Evolutionary conservation across 2,113 vertebrate species (phyloP).

Genomic region (Sturnus vulgaris): DNA sequence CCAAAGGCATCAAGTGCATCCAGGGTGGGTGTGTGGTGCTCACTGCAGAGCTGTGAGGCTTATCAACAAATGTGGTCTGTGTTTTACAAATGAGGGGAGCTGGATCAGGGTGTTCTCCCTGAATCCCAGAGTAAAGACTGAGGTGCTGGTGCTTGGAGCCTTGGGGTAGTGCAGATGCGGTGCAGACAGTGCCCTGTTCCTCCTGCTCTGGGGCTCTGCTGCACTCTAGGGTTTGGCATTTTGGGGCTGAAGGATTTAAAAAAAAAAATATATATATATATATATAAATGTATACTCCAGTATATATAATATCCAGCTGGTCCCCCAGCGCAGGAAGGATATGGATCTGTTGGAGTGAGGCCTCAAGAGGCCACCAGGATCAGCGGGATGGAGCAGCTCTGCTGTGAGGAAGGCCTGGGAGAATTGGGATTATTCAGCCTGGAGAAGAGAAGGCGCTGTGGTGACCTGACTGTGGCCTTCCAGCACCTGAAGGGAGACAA

Average conservation of each 20-base stretch:
- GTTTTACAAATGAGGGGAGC: background rate
- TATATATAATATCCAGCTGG: background rate
- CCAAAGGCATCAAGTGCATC: background rate
- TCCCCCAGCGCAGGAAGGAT: background rate
- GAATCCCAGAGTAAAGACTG: background rate
- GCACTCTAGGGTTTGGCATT: background rate
- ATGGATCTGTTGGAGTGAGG: background rate
- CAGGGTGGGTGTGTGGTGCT: accelerated
- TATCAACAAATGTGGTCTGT: accelerated
- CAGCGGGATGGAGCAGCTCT: background rate
- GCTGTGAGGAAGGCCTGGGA: background rate
- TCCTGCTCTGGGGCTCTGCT: background rate
- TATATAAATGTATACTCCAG: background rate
- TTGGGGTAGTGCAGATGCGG: background rate
- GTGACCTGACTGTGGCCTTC: background rate
- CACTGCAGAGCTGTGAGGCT: background rate
- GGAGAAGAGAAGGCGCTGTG: background rate
- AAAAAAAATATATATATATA: no score
- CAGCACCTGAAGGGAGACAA: background rate
- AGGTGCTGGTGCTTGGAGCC: accelerated
- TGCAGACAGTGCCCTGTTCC: background rate
- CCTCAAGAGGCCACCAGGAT: background rate
- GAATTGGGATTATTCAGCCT: background rate
- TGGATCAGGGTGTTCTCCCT: background rate
- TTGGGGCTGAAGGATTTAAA: background rate